phyloP scores from a whole-genome alignment of 2,113 vertebrate species.

The Condylura cristata region DNA sequence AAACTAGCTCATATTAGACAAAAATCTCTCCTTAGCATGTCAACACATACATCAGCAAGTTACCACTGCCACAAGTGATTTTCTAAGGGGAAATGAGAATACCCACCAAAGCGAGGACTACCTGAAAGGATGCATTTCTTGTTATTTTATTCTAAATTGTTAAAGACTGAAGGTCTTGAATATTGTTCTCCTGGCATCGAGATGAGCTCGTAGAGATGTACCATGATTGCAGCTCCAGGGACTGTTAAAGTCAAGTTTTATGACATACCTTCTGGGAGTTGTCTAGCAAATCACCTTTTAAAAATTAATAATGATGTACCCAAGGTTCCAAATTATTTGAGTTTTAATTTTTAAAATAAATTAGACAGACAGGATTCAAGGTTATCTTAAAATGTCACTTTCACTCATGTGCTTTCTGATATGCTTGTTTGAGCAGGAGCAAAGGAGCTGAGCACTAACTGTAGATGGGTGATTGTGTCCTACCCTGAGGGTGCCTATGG shows the following conservation, averaged over 20 bases:
- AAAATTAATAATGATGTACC: slow-evolving; percentile 36
- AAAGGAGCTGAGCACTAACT: background rate
- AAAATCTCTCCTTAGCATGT: background rate
- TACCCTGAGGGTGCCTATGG: background rate
- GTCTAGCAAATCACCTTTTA: background rate
- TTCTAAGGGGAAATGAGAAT: background rate
- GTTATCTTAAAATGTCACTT: slow-evolving; percentile 46
- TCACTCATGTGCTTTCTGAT: slow-evolving; percentile 1
- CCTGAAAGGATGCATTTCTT: background rate
- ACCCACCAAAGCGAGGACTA: background rate
- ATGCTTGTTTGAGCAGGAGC: slow-evolving; percentile 28
- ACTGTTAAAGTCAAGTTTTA: background rate
- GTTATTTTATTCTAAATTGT: background rate
- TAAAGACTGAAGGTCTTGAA: background rate
- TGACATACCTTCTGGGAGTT: slow-evolving; percentile 28
- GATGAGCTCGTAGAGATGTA: background rate
- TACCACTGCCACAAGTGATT: background rate
- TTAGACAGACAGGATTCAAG: slow-evolving; percentile 41
- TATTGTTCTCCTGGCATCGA: background rate
- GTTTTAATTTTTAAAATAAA: slow-evolving; percentile 51
- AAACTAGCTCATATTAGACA: slow-evolving; percentile 23
- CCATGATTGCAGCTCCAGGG: background rate
- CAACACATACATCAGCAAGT: background rate
- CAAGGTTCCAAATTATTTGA: slow-evolving; percentile 55
- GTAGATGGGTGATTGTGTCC: background rate